phyloP scores from a whole-genome alignment of 2,113 vertebrate species.

The Boulengeromyrus knoepffleri region DNA sequence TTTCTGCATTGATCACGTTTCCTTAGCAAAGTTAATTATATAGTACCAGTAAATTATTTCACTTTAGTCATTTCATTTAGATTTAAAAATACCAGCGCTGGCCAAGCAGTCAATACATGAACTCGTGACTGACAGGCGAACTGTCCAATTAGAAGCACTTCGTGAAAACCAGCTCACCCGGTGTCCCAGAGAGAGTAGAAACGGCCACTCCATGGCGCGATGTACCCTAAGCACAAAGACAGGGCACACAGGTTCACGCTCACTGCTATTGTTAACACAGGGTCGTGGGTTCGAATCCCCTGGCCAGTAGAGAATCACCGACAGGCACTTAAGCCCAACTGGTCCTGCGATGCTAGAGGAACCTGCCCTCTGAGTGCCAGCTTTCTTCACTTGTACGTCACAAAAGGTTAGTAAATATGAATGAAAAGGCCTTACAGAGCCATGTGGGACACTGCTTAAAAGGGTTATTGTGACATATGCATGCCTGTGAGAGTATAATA shows the following conservation, averaged over 20 bases:
- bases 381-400: background rate
- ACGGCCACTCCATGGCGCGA: constrained; percentile 96
- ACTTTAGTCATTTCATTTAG: background rate
- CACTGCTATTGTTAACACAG: background rate
- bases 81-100: background rate
- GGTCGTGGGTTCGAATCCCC: background rate
- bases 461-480: background rate
- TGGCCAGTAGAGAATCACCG: background rate
- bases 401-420: background rate
- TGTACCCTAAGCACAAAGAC: constrained; percentile 73
- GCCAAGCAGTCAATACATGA: background rate
- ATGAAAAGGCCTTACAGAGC: background rate
- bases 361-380: background rate
- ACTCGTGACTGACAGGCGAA: background rate
- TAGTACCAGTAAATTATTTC: background rate
- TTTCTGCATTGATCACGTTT: background rate
- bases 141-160: background rate
- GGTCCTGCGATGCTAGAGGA: background rate
- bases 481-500: background rate
- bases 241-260: background rate
- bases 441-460: background rate
- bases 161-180: constrained; percentile 66
- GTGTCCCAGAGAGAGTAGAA: constrained; percentile 99
- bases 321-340: background rate
- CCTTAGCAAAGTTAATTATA: background rate